These are phyloP conservation scores for Pelobates cultripes DNA, from an alignment of 2,797 vertebrate species.

Conservation along the genomic window DNA sequence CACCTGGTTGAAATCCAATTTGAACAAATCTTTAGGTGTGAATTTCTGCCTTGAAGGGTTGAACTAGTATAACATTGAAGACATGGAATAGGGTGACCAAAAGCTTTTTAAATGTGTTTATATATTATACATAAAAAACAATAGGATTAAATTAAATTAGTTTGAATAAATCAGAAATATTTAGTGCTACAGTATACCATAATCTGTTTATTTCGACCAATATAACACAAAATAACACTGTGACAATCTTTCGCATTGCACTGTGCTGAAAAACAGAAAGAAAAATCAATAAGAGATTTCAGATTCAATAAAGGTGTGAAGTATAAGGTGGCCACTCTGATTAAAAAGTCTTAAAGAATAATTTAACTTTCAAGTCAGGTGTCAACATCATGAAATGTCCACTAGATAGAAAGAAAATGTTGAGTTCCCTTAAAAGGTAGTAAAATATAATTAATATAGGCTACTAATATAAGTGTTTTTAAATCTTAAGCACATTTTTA, in stretches of 20 bases:
- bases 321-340: slow-evolving; percentile 37
- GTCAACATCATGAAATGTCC: slow-evolving; percentile 18
- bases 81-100: too few relatives aligned
- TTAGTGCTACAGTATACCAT: background rate
- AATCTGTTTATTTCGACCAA: slow-evolving; percentile 3
- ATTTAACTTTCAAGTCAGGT: slow-evolving; percentile 46
- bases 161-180: too few relatives aligned
- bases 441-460: background rate
- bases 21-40: too few relatives aligned
- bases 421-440: background rate
- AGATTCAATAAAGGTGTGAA: slow-evolving; percentile 48
- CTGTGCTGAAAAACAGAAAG: slow-evolving; percentile 29
- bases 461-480: too few relatives aligned
- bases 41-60: too few relatives aligned
- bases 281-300: slow-evolving; percentile 50
- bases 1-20: too few relatives aligned
- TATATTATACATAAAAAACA: too few relatives aligned
- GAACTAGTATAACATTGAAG: too few relatives aligned
- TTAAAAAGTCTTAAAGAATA: slow-evolving; percentile 46
- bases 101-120: too few relatives aligned
- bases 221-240: background rate
- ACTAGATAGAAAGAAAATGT: slow-evolving; percentile 2
- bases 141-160: too few relatives aligned
- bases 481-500: too few relatives aligned
- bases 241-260: slow-evolving; percentile 29